phyloP scores from a whole-genome alignment of 53 echinoderm and acorn worm genomes.

The Astropecten irregularis region DNA sequence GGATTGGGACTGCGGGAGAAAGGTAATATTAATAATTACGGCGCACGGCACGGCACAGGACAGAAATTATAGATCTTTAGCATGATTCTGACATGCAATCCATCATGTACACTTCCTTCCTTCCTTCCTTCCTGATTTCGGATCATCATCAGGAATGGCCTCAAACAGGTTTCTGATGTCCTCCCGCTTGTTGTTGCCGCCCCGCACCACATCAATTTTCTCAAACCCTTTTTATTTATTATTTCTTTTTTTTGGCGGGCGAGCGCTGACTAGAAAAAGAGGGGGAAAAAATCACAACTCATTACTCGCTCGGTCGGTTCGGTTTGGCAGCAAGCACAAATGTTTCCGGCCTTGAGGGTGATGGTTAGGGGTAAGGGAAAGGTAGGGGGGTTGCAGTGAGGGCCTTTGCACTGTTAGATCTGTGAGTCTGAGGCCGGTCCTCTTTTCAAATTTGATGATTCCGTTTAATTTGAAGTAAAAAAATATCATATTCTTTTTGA shows the following conservation, averaged over 20 bases:
- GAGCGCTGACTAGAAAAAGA: neutral
- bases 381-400: too few relatives aligned
- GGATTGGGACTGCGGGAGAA: neutral
- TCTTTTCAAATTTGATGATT: too few relatives aligned
- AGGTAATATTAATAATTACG: constrained; percentile 18
- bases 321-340: constrained; percentile 51
- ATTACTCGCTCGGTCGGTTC: constrained; percentile 50
- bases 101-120: constrained; percentile 52
- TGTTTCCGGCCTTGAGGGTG: constrained; percentile 56
- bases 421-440: too few relatives aligned
- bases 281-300: too few relatives aligned
- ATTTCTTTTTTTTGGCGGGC: neutral
- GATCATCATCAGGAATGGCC: constrained; percentile 22
- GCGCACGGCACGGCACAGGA: too few relatives aligned
- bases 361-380: neutral
- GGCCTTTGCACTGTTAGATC: constrained; percentile 39
- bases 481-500: too few relatives aligned
- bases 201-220: constrained; percentile 26
- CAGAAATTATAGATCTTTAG: constrained; percentile 34
- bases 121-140: constrained; percentile 50
- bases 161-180: constrained; percentile 42
- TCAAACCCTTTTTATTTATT: neutral
- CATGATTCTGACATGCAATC: constrained; percentile 50
- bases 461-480: too few relatives aligned
- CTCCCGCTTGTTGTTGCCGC: neutral